These are phyloP conservation scores for Adelosebastes latens DNA, from an alignment of 2,797 vertebrate genomes.

Conservation along the genomic window DNA sequence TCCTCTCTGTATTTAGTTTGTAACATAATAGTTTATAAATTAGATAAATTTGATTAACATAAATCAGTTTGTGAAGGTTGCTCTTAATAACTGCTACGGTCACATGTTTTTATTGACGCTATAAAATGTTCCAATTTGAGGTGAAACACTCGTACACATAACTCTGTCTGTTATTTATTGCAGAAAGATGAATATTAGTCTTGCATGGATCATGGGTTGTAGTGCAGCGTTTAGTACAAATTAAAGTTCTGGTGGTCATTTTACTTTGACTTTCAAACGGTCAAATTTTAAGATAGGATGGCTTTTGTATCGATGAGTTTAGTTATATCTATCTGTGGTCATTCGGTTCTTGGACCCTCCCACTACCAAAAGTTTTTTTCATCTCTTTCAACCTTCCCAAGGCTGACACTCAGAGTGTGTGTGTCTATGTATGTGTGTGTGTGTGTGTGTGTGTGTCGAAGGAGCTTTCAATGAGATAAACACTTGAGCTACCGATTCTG, in stretches of 20 bases:
- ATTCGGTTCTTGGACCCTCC: background rate
- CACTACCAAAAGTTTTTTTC: background rate
- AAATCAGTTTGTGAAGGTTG: background rate
- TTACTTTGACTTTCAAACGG: background rate
- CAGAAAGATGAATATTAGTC: background rate
- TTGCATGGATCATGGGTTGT: rapidly evolving
- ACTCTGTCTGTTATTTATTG: background rate
- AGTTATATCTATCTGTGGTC: background rate
- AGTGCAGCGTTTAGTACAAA: background rate
- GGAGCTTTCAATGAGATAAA: conserved; percentile 51
- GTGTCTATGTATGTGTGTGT: conserved; percentile 4
- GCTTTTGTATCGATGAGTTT: background rate
- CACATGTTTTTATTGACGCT: no score
- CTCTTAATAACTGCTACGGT: background rate
- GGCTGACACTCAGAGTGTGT: background rate
- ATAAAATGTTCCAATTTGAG: background rate
- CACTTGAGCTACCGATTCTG: conserved; percentile 54
- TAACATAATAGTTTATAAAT: background rate
- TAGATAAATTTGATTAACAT: background rate
- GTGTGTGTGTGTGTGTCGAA: background rate
- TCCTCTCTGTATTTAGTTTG: background rate
- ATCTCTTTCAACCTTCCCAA: conserved; percentile 16
- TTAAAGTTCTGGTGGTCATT: background rate
- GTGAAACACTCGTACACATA: background rate
- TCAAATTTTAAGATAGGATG: background rate